Evolutionary conservation across 92 coral and sea anemone species (phyloP), one percentile per base, ranked within the genome.

Genomic region (Phymanthus crucifer): DNA sequence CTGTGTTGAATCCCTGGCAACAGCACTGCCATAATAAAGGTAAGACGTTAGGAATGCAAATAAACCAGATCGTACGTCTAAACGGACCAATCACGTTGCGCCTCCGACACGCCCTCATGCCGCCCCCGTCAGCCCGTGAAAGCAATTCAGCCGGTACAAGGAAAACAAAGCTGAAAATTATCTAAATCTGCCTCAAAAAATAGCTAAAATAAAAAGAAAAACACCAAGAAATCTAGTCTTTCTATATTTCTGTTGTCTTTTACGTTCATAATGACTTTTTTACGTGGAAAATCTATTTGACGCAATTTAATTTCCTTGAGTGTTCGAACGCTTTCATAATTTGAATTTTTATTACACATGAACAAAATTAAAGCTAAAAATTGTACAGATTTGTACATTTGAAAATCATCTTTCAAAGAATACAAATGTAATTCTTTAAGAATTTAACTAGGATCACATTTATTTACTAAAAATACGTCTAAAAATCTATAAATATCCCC

Each of bases 81-180:
- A 70, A 38, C 68, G 18, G 45, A 65, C 90, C 90, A 87, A 87
- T 87, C 90, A 87, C 48, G 33, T 83, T 16, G 35, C 80, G 87
- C 84, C 87, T 76, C 73, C 18, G 87, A 71, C 86, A 83, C 90
- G 69, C 90, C 90, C 83, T 21, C 90, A 35, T 43, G 50, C 84
- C 87, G 87, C 90, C 90, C 85, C 66, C 87, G 66, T 6, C 13
- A 29, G 32, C 31, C 77, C 38, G 78, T 33, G 71, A 61, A 61
- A 61, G 3, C 34, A 61, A 61, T 26, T 43, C 68, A 27, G 29
- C 68, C 68, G 18, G 68, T 6, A 61, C 26, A 61, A 24, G 32
- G 14, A 61, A 61, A 61, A 61, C 36, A 61, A 61, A 61, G 68
- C 68, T 19, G 8, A 57, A 61, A 5, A n/a, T 8, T 27, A 33